Conservation (phyloP, 2,888 invertebrate species). For the Athripsodes cinereus region DNA sequence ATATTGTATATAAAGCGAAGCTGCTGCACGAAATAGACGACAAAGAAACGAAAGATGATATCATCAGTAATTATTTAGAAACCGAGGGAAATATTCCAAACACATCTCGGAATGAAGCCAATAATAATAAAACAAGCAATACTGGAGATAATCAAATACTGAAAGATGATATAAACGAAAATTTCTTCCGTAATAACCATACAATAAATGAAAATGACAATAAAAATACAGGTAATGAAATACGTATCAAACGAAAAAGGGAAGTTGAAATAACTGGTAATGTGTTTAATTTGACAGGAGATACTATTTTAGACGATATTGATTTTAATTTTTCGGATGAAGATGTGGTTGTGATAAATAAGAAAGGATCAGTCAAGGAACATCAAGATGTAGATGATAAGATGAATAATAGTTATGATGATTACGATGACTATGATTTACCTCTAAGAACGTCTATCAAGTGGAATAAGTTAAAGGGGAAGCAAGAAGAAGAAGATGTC, state of each 20-base stretch:
- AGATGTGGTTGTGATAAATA: not conserved
- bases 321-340: conserved; percentile 30
- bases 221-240: not conserved
- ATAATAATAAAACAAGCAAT: not conserved
- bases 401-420: conserved; percentile 20
- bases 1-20: conserved; percentile 26
- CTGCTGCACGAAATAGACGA: not conserved
- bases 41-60: conserved; percentile 2
- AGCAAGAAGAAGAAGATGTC: conserved; percentile 36
- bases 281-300: conserved; percentile 43
- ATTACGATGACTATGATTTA: conserved; percentile 6
- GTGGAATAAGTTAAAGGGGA: conserved; percentile 4
- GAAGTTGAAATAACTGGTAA: conserved; percentile 15
- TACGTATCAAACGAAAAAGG: conserved; percentile 9
- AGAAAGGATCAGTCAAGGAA: not conserved
- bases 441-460: not conserved
- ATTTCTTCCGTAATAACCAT: not conserved
- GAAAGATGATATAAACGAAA: conserved; percentile 8
- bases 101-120: not conserved
- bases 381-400: conserved; percentile 14
- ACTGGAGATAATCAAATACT: not conserved
- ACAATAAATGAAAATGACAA: not conserved
- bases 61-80: not conserved
- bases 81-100: not conserved
- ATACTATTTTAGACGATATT: conserved; percentile 38